Percentiles rank a stretch among this genome's conserved stretches.
These are phyloP conservation scores for Tachina lurida DNA, from an alignment of 2,888 invertebrate species.

Conservation along the genomic window DNA sequence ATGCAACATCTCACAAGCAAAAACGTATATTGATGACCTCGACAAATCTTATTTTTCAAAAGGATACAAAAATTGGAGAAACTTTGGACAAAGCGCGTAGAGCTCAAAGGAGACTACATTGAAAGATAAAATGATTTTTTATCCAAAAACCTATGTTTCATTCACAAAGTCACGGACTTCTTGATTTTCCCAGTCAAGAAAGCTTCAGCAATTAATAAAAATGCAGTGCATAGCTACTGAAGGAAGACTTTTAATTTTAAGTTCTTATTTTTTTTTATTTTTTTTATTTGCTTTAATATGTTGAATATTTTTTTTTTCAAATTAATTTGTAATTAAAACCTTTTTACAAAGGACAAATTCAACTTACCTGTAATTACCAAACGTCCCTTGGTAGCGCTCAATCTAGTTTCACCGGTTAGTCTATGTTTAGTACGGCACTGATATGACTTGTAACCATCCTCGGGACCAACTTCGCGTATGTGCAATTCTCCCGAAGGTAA, in stretches of 20 bases:
- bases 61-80: no score
- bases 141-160: no score
- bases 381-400: conserved; percentile 96
- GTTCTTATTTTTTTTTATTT: no score
- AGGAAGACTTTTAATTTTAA: not conserved
- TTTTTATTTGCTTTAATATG: not conserved
- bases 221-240: no score
- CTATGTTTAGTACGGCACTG: conserved; percentile 97
- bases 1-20: no score
- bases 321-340: not conserved
- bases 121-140: no score
- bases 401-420: conserved; percentile 94
- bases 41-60: no score
- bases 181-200: no score
- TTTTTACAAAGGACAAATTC: conserved; percentile 51
- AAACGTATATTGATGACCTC: no score
- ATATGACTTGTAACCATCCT: conserved; percentile 96
- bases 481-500: conserved; percentile 97
- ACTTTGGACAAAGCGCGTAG: no score
- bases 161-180: no score
- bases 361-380: conserved; percentile 97
- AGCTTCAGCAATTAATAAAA: not conserved
- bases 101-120: no score
- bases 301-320: conserved; percentile 37
- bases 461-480: conserved; percentile 96